A percentile compares a stretch with the other conserved stretches of the same genome.
Conservation (phyloP, 1,140 invertebrate species). For the Apis florea region DNA sequence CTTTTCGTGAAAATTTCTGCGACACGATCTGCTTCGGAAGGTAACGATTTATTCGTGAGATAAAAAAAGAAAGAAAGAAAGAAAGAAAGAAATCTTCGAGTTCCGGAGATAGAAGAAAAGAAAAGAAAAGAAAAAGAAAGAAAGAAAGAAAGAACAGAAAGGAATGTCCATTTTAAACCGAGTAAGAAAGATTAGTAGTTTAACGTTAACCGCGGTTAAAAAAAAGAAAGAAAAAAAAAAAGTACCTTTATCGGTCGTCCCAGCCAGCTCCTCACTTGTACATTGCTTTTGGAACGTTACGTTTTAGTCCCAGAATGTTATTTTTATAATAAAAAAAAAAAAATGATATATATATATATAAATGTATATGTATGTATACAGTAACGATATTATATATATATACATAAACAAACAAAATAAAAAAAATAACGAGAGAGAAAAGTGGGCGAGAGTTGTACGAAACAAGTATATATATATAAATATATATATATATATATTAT, state of each 20-base stretch:
- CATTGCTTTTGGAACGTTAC: slow-evolving; percentile 66
- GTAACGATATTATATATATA: slow-evolving; percentile 67
- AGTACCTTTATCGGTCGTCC: slow-evolving; percentile 64
- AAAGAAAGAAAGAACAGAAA: neutral
- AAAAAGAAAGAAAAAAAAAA: slow-evolving; percentile 24
- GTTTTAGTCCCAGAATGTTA: slow-evolving; percentile 74
- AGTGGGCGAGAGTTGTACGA: slow-evolving; percentile 49
- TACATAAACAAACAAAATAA: slow-evolving; percentile 14
- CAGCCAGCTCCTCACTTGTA: slow-evolving; percentile 58
- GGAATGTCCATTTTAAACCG: slow-evolving; percentile 32
- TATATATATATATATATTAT: slow-evolving; percentile 27
- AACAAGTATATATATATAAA: slow-evolving; percentile 31
- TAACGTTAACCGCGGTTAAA: slow-evolving; percentile 15
- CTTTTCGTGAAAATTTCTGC: neutral
- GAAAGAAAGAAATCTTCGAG: neutral
- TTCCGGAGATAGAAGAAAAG: neutral
- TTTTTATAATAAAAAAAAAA: slow-evolving; percentile 78
- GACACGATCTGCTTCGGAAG: neutral
- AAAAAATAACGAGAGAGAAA: neutral
- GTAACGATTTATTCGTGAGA: neutral
- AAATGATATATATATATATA: slow-evolving; percentile 61
- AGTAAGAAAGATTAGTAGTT: slow-evolving; percentile 18
- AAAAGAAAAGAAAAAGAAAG: neutral
- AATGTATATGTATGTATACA: slow-evolving; percentile 73
- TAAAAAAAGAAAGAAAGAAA: too few relatives aligned